phyloP scores from a whole-genome alignment of 2,113 vertebrate species.

The Macroglossus sobrinus region DNA sequence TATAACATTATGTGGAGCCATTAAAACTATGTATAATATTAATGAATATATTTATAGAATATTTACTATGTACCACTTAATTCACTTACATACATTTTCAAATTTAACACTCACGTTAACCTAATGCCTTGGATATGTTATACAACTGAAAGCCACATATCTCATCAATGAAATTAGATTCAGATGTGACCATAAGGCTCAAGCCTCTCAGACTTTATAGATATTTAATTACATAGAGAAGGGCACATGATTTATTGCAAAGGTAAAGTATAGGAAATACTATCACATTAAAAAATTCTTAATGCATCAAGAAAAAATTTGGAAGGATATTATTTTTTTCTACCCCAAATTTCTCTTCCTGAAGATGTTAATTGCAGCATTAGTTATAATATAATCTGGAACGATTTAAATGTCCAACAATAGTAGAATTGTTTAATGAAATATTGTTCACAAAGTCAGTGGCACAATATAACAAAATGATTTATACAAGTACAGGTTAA shows the following conservation, averaged over 20 bases:
- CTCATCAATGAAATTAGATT: neutral
- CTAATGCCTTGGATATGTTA: neutral
- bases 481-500: neutral
- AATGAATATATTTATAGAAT: neutral
- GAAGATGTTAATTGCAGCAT: slow-evolving; percentile 21
- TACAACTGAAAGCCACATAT: neutral
- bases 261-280: neutral
- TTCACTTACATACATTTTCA: neutral
- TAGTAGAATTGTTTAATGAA: slow-evolving; percentile 2
- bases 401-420: neutral
- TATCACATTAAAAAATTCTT: neutral
- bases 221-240: neutral
- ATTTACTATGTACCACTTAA: neutral
- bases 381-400: slow-evolving; percentile 7
- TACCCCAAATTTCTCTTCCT: neutral
- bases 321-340: neutral
- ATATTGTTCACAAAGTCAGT: neutral
- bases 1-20: neutral
- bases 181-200: neutral
- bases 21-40: neutral
- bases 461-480: neutral
- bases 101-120: neutral
- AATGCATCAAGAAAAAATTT: neutral
- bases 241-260: neutral
- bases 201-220: neutral